These are phyloP conservation scores for Drosophila equinoxialis DNA, from an alignment of 1,140 invertebrate genomes.

Conservation along the genomic window DNA sequence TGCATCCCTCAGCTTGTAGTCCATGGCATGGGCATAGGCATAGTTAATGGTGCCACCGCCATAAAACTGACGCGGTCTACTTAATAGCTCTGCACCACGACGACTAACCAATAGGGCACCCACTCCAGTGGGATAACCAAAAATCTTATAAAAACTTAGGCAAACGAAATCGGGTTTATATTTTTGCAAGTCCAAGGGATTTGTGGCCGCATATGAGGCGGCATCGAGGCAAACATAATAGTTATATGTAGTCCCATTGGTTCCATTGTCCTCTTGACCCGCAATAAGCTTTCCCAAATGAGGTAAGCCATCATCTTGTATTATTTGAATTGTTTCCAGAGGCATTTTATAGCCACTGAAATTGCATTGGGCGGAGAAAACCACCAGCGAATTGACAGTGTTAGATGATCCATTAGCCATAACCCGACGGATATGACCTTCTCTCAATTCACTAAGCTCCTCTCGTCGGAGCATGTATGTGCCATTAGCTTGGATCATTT, in stretches of 20 bases:
- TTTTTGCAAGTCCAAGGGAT: slow-evolving; percentile 88
- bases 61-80: slow-evolving; percentile 89
- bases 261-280: not conserved
- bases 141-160: slow-evolving; percentile 99
- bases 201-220: slow-evolving; percentile 92
- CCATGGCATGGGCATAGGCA: slow-evolving; percentile 87
- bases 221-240: slow-evolving; percentile 95
- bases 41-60: slow-evolving; percentile 96
- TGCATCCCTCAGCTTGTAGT: slow-evolving; percentile 87
- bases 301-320: slow-evolving; percentile 87
- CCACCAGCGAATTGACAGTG: slow-evolving; percentile 88
- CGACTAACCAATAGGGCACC: slow-evolving; percentile 94
- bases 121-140: slow-evolving; percentile 97
- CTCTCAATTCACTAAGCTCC: slow-evolving; percentile 69
- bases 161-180: slow-evolving; percentile 94
- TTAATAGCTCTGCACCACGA: slow-evolving; percentile 85
- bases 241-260: slow-evolving; percentile 72
- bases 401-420: too few species aligned
- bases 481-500: slow-evolving; percentile 84
- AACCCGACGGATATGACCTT: too few species aligned
- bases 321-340: slow-evolving; percentile 87
- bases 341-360: slow-evolving; percentile 96
- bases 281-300: slow-evolving; percentile 47
- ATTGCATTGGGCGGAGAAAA: slow-evolving; percentile 96
- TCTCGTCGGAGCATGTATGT: slow-evolving; percentile 84